Evolutionary conservation across 2,888 invertebrate species (phyloP), one percentile per base, ranked within the genome.

Genomic region (Caradrina clavipalpis): DNA sequence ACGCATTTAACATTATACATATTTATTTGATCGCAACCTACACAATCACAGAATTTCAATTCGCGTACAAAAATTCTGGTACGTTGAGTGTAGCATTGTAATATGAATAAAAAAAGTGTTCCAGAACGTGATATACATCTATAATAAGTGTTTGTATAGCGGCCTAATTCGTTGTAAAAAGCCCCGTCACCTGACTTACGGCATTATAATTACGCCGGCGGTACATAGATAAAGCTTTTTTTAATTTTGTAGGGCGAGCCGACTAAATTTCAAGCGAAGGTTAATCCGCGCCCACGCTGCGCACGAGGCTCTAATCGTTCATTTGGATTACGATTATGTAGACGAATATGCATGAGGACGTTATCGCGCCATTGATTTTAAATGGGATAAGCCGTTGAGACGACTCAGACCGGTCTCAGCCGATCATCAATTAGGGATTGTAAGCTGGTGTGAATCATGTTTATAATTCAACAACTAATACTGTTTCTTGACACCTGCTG

Each of bases 271-370:
- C 85, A 19, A 82, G 64, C 60, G 89, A 88, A 90, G 88, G 89
- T 90, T 91, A 92, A 93, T 91, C 91, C 90, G 78, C 92, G 88
- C 94, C 94, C 90, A 95, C 94, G 90, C 91, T 81, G 87, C 84
- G 87, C 87, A 84, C 88, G 81, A 77, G 88, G 86, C 89, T 86
- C 88, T 94, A 95, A 95, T 95, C 94, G 92, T 88, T 94, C 93
- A 93, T 94, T 93, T 88, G 90, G 91, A 92, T 94, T 93, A 93
- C 89, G 89, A 92, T 93, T 94, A 92, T 89, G 86, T 88, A 87
- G 87, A 92, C 88, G 92, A 93, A 93, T 93, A 93, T 91, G 91
- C 90, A 92, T 93, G 92, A 93, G 91, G 84, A 87, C 86, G 87
- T 91, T 94, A 94, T 93, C 93, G 89, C 88, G 80, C 88, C 92